A percentile compares a stretch with the other conserved stretches of the same genome.
Evolutionary conservation across 2,797 vertebrate genomes (phyloP).

Genomic region (Sebastes nivosus): DNA sequence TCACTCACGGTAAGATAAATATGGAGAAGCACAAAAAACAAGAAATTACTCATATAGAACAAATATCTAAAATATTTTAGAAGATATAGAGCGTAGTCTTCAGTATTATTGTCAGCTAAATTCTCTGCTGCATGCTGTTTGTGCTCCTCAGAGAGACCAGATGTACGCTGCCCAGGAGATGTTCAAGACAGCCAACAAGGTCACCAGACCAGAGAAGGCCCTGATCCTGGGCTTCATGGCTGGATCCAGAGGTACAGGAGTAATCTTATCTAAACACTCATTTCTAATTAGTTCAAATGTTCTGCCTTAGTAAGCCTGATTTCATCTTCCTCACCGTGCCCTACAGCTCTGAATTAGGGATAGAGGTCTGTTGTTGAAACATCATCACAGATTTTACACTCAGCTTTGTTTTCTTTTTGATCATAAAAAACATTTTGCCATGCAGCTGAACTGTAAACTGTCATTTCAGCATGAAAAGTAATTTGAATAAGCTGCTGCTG

Average conservation of each 20-base stretch:
- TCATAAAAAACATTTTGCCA: not conserved
- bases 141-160: slow-evolving; percentile 89
- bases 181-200: slow-evolving; percentile 99
- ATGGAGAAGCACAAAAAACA: too few relatives aligned
- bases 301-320: not conserved
- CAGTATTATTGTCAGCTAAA: not conserved
- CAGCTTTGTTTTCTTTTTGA: not conserved
- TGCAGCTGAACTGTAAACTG: not conserved
- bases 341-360: not conserved
- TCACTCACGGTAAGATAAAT: slow-evolving; percentile 88
- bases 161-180: slow-evolving; percentile 98
- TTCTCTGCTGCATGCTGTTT: not conserved
- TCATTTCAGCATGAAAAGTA: not conserved
- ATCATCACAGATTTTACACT: not conserved
- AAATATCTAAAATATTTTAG: too few relatives aligned
- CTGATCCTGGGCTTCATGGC: slow-evolving; percentile 99
- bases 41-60: too few relatives aligned
- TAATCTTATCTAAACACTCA: not conserved
- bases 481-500: not conserved
- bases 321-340: not conserved
- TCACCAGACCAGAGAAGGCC: slow-evolving; percentile 97
- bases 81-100: not conserved
- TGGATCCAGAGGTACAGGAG: slow-evolving; percentile 90
- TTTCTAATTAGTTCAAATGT: not conserved
- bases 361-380: not conserved